Evolutionary conservation across 53 echinoderm and acorn worm species (phyloP).

Genomic region (Paracentrotus lividus): DNA sequence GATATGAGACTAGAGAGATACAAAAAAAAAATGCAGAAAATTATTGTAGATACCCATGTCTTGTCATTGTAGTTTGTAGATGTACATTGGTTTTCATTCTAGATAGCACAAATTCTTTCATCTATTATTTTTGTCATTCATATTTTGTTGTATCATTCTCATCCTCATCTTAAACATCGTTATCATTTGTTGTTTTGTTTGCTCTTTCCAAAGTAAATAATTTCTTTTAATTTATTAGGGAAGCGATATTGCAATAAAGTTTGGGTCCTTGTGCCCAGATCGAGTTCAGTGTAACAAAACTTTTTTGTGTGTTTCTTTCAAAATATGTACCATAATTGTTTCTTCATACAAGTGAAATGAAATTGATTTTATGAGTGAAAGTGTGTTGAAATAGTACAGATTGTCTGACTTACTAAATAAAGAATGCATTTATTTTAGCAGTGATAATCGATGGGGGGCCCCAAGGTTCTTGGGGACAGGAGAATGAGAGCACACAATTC

Average conservation of each 20-base stretch:
- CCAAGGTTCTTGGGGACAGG: not conserved
- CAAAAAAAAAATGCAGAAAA: constrained; percentile 29
- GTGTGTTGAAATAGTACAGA: not conserved
- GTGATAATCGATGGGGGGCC: not conserved
- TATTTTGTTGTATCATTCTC: constrained; percentile 48
- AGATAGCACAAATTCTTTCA: constrained; percentile 12
- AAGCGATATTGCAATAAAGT: constrained; percentile 72
- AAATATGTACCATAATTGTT: not conserved
- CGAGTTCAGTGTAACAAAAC: constrained; percentile 59
- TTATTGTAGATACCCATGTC: constrained; percentile 36
- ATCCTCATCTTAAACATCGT: constrained; percentile 21
- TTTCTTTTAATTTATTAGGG: constrained; percentile 72
- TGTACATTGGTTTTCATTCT: constrained; percentile 27
- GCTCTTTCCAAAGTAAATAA: constrained; percentile 69
- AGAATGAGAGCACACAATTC: too few relatives aligned
- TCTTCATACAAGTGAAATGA: not conserved
- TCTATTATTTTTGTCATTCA: constrained; percentile 37
- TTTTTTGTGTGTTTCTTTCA: not conserved
- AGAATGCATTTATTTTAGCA: not conserved
- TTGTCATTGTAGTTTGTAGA: constrained; percentile 37
- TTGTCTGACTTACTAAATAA: not conserved
- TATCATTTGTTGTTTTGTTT: constrained; percentile 46
- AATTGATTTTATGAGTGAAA: not conserved
- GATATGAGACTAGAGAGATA: constrained; percentile 16
- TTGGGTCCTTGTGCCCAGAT: constrained; percentile 32